phyloP scores from a whole-genome alignment of 2,888 invertebrate genomes.

The Priocnemis perturbator region DNA sequence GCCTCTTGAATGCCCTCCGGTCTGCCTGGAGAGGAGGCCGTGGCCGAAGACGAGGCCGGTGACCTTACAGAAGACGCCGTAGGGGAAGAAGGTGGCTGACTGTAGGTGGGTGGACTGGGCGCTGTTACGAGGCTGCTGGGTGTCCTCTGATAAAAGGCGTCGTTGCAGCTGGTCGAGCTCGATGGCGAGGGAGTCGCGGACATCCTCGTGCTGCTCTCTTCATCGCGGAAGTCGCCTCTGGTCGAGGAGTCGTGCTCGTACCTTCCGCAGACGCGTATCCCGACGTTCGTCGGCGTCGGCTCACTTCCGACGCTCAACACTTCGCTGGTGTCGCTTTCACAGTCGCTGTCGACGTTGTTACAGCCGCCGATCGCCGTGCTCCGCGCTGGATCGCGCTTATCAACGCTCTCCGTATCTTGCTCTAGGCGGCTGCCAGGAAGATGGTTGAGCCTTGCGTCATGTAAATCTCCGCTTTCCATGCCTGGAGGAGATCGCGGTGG shows the following conservation, averaged over 20 bases:
- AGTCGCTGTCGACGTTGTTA: slow-evolving; percentile 64
- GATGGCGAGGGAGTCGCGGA: slow-evolving; percentile 70
- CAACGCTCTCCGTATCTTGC: slow-evolving; percentile 45
- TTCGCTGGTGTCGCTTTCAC: slow-evolving; percentile 81
- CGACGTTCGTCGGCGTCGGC: slow-evolving; percentile 72
- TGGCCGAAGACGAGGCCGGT: slow-evolving; percentile 69
- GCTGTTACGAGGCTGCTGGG: slow-evolving; percentile 47
- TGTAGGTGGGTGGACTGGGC: slow-evolving; percentile 64
- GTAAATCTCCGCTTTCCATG: slow-evolving; percentile 46
- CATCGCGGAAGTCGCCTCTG: slow-evolving; percentile 58
- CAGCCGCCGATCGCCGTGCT: slow-evolving; percentile 26
- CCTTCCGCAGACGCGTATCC: slow-evolving; percentile 52
- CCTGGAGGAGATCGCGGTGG: slow-evolving; percentile 51
- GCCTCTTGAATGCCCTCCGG: slow-evolving; percentile 62
- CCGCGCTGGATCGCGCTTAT: slow-evolving; percentile 36
- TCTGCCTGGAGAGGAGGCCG: slow-evolving; percentile 70
- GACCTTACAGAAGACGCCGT: slow-evolving; percentile 70
- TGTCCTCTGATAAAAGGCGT: slow-evolving; percentile 56
- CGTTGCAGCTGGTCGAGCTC: slow-evolving; percentile 67
- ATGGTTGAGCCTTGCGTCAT: slow-evolving; percentile 49
- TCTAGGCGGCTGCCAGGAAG: slow-evolving; percentile 41
- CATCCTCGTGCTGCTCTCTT: slow-evolving; percentile 62
- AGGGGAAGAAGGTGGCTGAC: slow-evolving; percentile 68
- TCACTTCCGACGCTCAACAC: slow-evolving; percentile 90
- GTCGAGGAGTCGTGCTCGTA: slow-evolving; percentile 58